Conservation (phyloP, 2,113 vertebrate species). For the Macquaria ambigua region DNA sequence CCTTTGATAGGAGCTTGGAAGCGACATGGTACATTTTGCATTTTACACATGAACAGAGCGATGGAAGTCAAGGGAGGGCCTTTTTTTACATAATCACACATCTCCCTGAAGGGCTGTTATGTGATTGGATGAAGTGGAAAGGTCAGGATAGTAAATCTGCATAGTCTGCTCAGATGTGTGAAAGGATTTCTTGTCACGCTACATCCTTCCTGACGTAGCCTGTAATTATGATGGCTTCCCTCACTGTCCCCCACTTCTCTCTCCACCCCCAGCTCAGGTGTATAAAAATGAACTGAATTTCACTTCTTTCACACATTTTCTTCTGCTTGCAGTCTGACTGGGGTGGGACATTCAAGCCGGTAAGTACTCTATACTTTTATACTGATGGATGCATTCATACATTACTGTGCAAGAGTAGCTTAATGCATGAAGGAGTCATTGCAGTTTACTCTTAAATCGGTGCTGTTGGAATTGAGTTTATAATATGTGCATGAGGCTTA, state of each 20-base stretch:
- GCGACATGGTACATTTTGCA: not conserved
- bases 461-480: not conserved
- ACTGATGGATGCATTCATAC: not conserved
- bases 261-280: not conserved
- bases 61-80: not conserved
- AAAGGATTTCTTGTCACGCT: not conserved
- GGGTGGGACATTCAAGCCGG: not conserved
- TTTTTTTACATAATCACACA: not conserved
- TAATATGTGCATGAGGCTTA: not conserved
- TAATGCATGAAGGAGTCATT: not conserved
- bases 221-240: not conserved
- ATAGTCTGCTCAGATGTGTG: not conserved
- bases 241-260: not conserved
- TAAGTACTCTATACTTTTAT: conserved; percentile 24
- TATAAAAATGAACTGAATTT: not conserved
- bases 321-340: not conserved
- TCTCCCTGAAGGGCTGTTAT: not conserved
- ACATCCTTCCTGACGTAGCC: not conserved
- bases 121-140: no score
- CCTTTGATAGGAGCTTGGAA: not conserved
- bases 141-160: not conserved
- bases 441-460: not conserved
- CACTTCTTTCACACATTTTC: not conserved
- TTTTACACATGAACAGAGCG: not conserved
- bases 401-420: not conserved